Base-by-base conservation (phyloP, 2,113 vertebrate species). In the Cervus canadensis region DNA sequence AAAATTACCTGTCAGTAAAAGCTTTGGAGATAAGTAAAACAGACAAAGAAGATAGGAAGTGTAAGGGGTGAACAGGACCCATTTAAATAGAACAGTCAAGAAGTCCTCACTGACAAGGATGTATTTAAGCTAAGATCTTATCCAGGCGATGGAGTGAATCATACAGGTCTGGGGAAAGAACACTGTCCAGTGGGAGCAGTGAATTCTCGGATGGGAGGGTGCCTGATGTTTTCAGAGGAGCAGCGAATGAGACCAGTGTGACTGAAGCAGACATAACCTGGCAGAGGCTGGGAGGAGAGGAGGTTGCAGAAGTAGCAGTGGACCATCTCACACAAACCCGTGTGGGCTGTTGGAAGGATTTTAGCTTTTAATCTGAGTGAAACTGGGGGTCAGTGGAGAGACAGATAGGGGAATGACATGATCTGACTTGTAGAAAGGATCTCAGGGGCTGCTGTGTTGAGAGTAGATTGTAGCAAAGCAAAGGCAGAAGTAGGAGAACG, bases 11-110 rank as follows among this genome's bases (percentile, higher is more conserved):
- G 36, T 33, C 92, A 95, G 21, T 76, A 96, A 76, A 40, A 91
- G 23, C 71, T 98, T 93, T 88, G 88, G 13, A 90, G 52, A 62
- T 76, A 89, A 81, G 36, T 60, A 50, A 94, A 96, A 64, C 16
- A 93, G 23, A 23, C 50, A 76, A 33, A 74, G 40, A 17, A 17
- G 6, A 25, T 28, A 83, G 8, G 36, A 94, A 30, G 15, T 36
- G 0, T 13, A 14, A 0, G 52, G 60, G 8, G 7, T 78, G 1
- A 48, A 57, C 79, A 13, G 56, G 33, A 48, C 21, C 62, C 4
- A 8, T 84, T 81, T 92, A 91, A 91, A 71, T 40, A 64, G 21
- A 79, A 2, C 4, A 0, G 4, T 60, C 52, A 85, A 10, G 16
- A 93, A 94, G 30, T 50, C 45, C 50, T 92, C 36, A 33, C 30